Percentiles rank a stretch among this genome's conserved stretches.
Conservation (phyloP, 2,888 invertebrate genomes). For the Luffia ferchaultella region DNA sequence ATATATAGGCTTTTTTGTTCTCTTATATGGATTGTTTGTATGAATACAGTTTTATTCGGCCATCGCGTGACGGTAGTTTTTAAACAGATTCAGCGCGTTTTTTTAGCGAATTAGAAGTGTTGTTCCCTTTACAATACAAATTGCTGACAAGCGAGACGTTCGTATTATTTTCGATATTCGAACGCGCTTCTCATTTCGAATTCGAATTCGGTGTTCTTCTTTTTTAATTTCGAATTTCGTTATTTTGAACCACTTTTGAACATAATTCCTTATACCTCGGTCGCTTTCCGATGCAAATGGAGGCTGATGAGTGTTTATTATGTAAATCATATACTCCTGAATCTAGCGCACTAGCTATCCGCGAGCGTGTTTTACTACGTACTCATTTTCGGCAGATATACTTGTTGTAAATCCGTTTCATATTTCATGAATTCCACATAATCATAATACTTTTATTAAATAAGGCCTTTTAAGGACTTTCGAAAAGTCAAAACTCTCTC, state of each 20-base stretch:
- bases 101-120: constrained; percentile 63
- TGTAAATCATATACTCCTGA: constrained; percentile 32
- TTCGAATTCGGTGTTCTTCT: constrained; percentile 17
- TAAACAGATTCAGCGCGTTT: constrained; percentile 39
- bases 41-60: constrained; percentile 23
- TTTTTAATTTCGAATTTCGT: constrained; percentile 9
- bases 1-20: too few species aligned
- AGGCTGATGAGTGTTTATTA: constrained; percentile 52
- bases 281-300: constrained; percentile 50
- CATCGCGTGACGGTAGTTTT: constrained; percentile 59
- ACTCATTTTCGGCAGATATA: too few species aligned
- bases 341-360: not conserved
- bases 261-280: constrained; percentile 37
- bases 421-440: too few species aligned
- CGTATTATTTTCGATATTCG: constrained; percentile 3
- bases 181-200: constrained; percentile 22
- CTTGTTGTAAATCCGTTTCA: too few species aligned
- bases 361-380: not conserved
- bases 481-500: too few species aligned
- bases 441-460: too few species aligned
- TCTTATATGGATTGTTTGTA: constrained; percentile 3
- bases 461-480: too few species aligned
- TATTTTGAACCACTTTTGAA: constrained; percentile 44
- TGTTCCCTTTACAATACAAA: constrained; percentile 60
- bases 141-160: constrained; percentile 61